Percentiles rank a stretch among this genome's conserved stretches.
Evolutionary conservation across 2,888 invertebrate species (phyloP).

Genomic region (Adineta ricciae): DNA sequence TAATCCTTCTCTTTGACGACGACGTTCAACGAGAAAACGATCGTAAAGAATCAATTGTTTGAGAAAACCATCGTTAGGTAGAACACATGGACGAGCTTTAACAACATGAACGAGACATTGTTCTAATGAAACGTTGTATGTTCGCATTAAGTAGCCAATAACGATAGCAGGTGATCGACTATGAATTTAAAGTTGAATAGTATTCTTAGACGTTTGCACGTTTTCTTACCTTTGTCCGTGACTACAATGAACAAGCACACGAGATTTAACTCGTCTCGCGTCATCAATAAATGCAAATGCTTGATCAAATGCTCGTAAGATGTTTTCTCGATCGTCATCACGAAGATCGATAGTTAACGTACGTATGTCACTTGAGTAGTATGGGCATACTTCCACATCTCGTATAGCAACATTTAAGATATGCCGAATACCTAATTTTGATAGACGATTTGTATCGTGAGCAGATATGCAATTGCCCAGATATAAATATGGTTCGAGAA

Average conservation of each 20-base stretch:
- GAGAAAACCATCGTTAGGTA: not conserved
- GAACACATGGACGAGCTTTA: conserved; percentile 17
- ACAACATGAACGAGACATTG: not conserved
- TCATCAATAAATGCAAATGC: conserved; percentile 6
- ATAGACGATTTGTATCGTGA: conserved; percentile 1
- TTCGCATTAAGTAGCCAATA: not conserved
- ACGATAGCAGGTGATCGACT: conserved; percentile 21
- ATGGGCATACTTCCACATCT: conserved; percentile 14
- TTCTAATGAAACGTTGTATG: conserved; percentile 15
- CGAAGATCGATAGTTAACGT: not conserved
- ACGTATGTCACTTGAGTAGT: not conserved
- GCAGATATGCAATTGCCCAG: not conserved
- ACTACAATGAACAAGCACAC: conserved; percentile 14
- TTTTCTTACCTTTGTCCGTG: conserved; percentile 1
- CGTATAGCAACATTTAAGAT: not conserved
- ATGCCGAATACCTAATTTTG: not conserved
- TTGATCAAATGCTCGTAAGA: not conserved
- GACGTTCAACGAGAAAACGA: not conserved
- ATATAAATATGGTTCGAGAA: not conserved
- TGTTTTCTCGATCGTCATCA: conserved; percentile 19
- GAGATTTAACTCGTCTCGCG: not conserved
- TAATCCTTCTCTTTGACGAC: not conserved
- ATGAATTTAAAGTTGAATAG: not conserved
- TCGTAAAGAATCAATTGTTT: not conserved
- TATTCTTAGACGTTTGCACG: too few relatives aligned